Conservation (phyloP, 2,113 vertebrate species). For the Seriola quinqueradiata region DNA sequence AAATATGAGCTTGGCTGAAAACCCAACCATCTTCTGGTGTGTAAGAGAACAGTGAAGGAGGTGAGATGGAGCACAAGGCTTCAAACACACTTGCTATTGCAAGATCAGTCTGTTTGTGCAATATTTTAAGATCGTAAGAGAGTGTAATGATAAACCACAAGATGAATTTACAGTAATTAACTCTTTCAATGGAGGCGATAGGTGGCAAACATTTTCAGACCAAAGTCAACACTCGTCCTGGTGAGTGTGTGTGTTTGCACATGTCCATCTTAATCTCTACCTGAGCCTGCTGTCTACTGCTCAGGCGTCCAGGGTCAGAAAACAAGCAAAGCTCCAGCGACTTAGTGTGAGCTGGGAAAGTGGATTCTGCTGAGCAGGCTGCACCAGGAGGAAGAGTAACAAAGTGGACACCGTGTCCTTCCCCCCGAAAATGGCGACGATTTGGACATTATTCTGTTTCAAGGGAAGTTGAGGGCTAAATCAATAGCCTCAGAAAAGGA, state of each 20-base stretch:
- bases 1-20: constrained; percentile 23
- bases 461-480: neutral
- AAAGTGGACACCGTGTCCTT: constrained; percentile 10
- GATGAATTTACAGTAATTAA: neutral
- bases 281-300: constrained; percentile 61
- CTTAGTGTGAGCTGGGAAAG: constrained; percentile 78
- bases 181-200: neutral
- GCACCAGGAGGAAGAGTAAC: constrained; percentile 29
- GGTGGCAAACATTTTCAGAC: constrained; percentile 3
- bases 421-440: neutral
- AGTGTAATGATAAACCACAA: neutral
- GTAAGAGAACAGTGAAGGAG: neutral
- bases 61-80: neutral
- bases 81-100: neutral
- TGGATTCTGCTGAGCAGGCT: constrained; percentile 72
- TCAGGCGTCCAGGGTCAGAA: constrained; percentile 71
- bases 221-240: neutral
- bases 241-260: constrained; percentile 27
- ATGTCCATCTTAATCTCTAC: constrained; percentile 67
- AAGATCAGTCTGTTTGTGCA: neutral
- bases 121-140: neutral
- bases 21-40: neutral
- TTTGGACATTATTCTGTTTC: neutral
- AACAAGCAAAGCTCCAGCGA: constrained; percentile 75
- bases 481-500: neutral